Base-by-base conservation (phyloP, 2,888 invertebrate species). In the Chydorus sphaericus region DNA sequence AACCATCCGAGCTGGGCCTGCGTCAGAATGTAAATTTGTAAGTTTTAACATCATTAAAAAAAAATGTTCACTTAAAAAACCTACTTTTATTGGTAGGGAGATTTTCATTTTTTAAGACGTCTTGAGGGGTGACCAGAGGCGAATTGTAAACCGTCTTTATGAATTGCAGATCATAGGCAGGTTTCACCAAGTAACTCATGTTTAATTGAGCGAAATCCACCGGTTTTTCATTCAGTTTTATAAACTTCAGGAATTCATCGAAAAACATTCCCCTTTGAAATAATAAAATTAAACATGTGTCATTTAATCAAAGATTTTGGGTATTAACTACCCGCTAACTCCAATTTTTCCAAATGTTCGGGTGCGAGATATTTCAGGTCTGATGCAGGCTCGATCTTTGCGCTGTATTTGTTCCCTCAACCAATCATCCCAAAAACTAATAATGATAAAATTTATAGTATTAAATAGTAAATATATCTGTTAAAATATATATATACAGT, bases 351-450 rank as follows among this genome's bases (percentile, higher is more conserved):
- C 98, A 71, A 96, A 96, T 3, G 96, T 96, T 67, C 85, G 83
- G 0, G 97, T 96, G 60, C 98, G 78, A 16, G 96, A 90, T 63
- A 99, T 79, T 74, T 98, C 98, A 0, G 98, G 98, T 59, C 98
- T 77, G 64, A 98, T 91, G 69, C 98, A 98, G 6, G 89, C 83
- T 60, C 92, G 78, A 57, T 84, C 82, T 63, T 83, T 80, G 55
- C 96, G 79, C 67, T 96, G 93, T 56, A 82, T 81, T 0, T 94
- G 94, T 65, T 91, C 83, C n/a, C 98, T 76, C 64, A 99, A 89
- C 97, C 98, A 98, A 69, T 99, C 98, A 69, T 99, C 98, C 88
- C 98, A 99, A 73, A 93, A 94, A 38, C 92, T 92, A 65, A 0
- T 71, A 70, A 14, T 29, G 38, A 30, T 54, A 16, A 11, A 10